phyloP scores from a whole-genome alignment of 2,797 vertebrate genomes.

The Xerus rutilus region DNA sequence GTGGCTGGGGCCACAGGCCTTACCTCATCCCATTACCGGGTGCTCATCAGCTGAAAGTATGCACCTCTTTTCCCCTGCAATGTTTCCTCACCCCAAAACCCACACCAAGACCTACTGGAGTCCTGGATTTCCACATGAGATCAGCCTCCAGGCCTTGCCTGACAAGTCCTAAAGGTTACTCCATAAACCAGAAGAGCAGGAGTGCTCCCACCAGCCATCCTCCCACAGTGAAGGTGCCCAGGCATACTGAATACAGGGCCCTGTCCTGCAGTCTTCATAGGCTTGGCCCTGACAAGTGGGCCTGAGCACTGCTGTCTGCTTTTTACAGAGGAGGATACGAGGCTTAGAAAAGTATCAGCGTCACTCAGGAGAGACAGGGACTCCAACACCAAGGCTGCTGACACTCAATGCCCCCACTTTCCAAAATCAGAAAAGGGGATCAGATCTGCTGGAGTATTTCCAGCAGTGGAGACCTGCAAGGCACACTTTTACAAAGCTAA shows the following conservation, averaged over 20 bases:
- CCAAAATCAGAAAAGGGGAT: neutral
- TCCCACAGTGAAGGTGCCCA: neutral
- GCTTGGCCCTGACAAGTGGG: neutral
- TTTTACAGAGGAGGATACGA: neutral
- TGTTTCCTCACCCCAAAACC: conserved; percentile 1
- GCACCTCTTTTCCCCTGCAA: neutral
- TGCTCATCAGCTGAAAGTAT: neutral
- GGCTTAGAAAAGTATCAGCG: neutral
- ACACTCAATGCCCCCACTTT: neutral
- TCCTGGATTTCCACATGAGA: neutral
- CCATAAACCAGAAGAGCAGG: neutral
- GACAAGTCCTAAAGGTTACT: conserved; percentile 38
- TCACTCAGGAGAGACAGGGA: neutral
- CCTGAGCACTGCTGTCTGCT: neutral
- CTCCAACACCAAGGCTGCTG: neutral
- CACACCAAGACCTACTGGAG: neutral
- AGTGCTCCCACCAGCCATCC: neutral
- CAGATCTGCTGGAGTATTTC: neutral
- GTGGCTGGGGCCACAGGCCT: neutral
- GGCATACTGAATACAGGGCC: neutral
- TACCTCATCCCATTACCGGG: neutral
- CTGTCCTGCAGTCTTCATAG: neutral
- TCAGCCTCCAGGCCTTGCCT: neutral
- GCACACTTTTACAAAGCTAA: neutral
- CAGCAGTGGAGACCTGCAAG: neutral